A percentile compares a stretch with the other conserved stretches of the same genome.
phyloP scores from a whole-genome alignment of 53 echinoderm and acorn worm species.

The Astropecten irregularis region DNA sequence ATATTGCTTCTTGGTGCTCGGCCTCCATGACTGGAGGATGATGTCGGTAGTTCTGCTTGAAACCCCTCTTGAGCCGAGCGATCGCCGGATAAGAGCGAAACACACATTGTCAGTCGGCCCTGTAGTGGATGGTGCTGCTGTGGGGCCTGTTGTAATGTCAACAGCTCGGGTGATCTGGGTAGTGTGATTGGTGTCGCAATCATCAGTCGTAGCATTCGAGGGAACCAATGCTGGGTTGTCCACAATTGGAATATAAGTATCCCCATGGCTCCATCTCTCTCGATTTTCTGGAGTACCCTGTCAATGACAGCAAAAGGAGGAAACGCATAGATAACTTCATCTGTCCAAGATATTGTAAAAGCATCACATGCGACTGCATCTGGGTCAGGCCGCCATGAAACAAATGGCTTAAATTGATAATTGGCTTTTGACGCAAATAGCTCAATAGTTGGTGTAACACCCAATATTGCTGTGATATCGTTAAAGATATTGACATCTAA shows the following conservation, averaged over 20 bases:
- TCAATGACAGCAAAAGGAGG: too few species aligned
- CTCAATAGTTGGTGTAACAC: not conserved
- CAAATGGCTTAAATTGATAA: not conserved
- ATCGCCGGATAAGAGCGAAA: not conserved
- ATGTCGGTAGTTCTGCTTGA: not conserved
- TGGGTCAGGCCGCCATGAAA: too few species aligned
- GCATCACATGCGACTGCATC: not conserved
- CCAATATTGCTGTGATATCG: not conserved
- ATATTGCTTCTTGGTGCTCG: not conserved
- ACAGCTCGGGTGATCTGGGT: too few species aligned
- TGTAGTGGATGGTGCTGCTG: not conserved
- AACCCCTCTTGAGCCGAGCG: not conserved
- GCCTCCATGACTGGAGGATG: slow-evolving; percentile 10
- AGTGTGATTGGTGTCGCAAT: slow-evolving; percentile 24
- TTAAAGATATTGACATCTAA: not conserved
- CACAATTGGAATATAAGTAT: slow-evolving; percentile 46
- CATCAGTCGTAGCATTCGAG: slow-evolving; percentile 2
- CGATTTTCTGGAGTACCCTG: too few species aligned
- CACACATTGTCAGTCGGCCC: slow-evolving; percentile 2
- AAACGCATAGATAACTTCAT: too few species aligned
- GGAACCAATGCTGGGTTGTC: slow-evolving; percentile 61
- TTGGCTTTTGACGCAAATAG: not conserved
- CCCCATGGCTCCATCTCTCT: not conserved
- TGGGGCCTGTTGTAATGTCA: slow-evolving; percentile 28
- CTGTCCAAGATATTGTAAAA: not conserved